Evolutionary conservation across 2,797 vertebrate species (phyloP).

Genomic region (Pseudochirops cupreus): DNA sequence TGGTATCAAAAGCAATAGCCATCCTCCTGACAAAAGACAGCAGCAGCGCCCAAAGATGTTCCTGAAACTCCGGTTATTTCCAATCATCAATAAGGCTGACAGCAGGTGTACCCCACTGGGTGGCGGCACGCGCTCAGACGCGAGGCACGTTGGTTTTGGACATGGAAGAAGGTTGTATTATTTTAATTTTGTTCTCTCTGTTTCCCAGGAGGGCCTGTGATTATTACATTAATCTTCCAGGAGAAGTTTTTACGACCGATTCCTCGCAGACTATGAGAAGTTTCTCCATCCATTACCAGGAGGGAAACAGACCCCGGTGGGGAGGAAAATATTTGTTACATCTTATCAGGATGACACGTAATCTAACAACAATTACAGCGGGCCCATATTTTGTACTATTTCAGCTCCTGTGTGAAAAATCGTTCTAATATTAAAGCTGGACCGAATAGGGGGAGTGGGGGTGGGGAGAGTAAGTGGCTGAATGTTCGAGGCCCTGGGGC

Average conservation of each 20-base stretch:
- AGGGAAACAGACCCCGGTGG: slow-evolving; percentile 83
- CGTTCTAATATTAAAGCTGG: slow-evolving; percentile 84
- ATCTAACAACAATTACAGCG: slow-evolving; percentile 92
- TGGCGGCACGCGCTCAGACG: background rate
- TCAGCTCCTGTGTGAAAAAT: slow-evolving; percentile 85
- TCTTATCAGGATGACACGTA: slow-evolving; percentile 92
- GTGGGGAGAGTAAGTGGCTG: slow-evolving; percentile 77
- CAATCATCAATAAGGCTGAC: background rate
- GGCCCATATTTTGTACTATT: slow-evolving; percentile 88
- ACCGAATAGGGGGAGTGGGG: slow-evolving; percentile 66
- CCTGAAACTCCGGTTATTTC: background rate
- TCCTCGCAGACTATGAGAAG: slow-evolving; percentile 86
- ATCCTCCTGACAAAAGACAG: slow-evolving; percentile 75
- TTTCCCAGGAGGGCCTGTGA: slow-evolving; percentile 81
- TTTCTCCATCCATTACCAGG: slow-evolving; percentile 89
- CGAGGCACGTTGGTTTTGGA: slow-evolving; percentile 77
- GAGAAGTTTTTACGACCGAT: slow-evolving; percentile 88
- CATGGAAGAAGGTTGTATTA: slow-evolving; percentile 68
- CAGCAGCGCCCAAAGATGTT: background rate
- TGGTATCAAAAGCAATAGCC: slow-evolving; percentile 70
- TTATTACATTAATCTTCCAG: slow-evolving; percentile 87
- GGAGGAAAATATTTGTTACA: slow-evolving; percentile 90
- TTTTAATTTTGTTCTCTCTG: slow-evolving; percentile 83
- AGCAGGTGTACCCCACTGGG: background rate
- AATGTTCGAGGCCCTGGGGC: slow-evolving; percentile 71